Conservation (phyloP, 2,113 vertebrate species). For the Lepisosteus oculatus region DNA sequence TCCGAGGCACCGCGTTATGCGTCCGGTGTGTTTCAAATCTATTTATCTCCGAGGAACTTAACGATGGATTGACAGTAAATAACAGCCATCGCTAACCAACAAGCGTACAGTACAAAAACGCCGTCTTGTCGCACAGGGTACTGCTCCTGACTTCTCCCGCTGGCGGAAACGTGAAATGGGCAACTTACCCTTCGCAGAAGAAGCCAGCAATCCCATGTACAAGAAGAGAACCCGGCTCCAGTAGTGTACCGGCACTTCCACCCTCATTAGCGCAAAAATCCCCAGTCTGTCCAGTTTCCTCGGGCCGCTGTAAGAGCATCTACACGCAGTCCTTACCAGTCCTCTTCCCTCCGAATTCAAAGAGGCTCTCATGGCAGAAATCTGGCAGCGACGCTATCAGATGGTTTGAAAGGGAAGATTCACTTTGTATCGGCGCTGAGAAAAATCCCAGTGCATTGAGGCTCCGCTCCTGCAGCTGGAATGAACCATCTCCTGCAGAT, state of each 20-base stretch:
- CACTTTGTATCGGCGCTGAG: slow-evolving; percentile 71
- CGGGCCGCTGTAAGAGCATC: slow-evolving; percentile 51
- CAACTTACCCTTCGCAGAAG: slow-evolving; percentile 84
- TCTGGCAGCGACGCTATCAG: slow-evolving; percentile 60
- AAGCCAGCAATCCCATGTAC: slow-evolving; percentile 81
- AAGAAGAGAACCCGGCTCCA: slow-evolving; percentile 87
- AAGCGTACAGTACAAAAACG: no score
- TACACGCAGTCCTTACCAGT: slow-evolving; percentile 67
- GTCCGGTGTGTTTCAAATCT: not conserved
- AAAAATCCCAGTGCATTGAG: slow-evolving; percentile 85
- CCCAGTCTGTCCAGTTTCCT: slow-evolving; percentile 67
- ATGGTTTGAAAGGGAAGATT: slow-evolving; percentile 67
- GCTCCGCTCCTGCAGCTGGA: slow-evolving; percentile 84
- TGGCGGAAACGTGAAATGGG: slow-evolving; percentile 8
- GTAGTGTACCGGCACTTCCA: slow-evolving; percentile 68
- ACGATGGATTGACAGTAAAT: no score
- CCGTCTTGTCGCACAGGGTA: not conserved
- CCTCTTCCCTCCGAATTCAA: slow-evolving; percentile 62
- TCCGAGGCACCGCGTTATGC: not conserved
- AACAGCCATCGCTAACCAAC: no score
- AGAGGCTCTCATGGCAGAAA: slow-evolving; percentile 75
- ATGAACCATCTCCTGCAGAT: slow-evolving; percentile 84
- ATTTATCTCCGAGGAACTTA: slow-evolving; percentile 8
- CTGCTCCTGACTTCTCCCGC: slow-evolving; percentile 42
- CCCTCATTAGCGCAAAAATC: slow-evolving; percentile 74